Evolutionary conservation across 2,797 vertebrate genomes (phyloP).

Genomic region (Chelmon rostratus): DNA sequence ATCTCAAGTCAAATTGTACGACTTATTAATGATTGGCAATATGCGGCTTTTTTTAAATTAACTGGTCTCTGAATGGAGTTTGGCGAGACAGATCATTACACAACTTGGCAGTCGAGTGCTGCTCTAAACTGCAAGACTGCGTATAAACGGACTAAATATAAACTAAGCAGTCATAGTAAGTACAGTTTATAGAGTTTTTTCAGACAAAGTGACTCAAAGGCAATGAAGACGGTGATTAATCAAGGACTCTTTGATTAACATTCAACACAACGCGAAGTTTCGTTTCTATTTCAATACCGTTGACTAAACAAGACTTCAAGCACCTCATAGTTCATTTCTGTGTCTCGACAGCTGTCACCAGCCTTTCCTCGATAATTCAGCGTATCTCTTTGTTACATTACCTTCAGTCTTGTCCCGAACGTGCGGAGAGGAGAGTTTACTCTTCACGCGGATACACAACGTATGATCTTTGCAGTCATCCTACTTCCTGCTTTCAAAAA

Average conservation of each 20-base stretch:
- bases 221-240: too few species aligned
- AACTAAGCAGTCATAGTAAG: not conserved
- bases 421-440: fast-evolving
- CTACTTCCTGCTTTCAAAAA: conserved; percentile 21
- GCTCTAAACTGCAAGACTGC: not conserved
- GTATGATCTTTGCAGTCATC: not conserved
- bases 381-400: not conserved
- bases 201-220: not conserved
- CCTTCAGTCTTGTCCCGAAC: not conserved
- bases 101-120: not conserved
- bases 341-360: not conserved
- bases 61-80: conserved; percentile 5
- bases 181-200: not conserved
- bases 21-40: not conserved
- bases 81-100: not conserved
- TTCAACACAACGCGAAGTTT: not conserved
- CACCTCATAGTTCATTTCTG: not conserved
- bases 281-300: not conserved
- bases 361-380: fast-evolving
- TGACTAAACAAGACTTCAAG: not conserved
- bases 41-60: not conserved
- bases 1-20: not conserved
- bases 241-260: too few species aligned
- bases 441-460: not conserved
- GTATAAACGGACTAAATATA: not conserved